These are phyloP conservation scores for Spinus olivaceus DNA, from an alignment of 2,797 vertebrate species.

Conservation along the genomic window DNA sequence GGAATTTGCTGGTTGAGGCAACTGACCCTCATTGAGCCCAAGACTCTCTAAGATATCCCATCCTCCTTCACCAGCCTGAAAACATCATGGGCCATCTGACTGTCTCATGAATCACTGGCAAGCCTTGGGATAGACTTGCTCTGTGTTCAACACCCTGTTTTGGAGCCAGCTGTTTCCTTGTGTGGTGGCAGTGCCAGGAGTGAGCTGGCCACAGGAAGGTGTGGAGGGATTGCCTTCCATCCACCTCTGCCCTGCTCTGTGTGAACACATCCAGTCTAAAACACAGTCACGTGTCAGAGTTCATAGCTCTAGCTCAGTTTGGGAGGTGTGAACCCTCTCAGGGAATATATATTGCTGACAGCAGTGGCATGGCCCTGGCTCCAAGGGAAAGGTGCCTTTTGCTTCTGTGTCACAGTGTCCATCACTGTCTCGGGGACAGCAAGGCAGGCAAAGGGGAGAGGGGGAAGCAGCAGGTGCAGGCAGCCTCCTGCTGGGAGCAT, in stretches of 20 bases:
- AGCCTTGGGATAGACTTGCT: background rate
- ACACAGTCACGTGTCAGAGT: background rate
- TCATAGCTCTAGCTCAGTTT: background rate
- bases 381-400: background rate
- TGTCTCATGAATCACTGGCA: background rate
- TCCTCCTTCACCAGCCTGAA: background rate
- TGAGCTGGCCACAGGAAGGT: rapidly evolving
- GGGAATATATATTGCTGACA: background rate
- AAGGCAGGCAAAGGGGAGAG: background rate
- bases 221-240: background rate
- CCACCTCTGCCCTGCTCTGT: background rate
- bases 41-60: background rate
- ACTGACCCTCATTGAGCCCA: background rate
- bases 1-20: background rate
- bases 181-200: background rate
- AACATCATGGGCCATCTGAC: background rate
- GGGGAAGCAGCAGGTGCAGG: background rate
- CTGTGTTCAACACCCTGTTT: background rate
- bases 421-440: rapidly evolving
- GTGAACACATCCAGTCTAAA: background rate
- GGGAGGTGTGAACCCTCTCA: background rate
- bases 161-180: background rate
- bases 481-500: background rate
- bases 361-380: background rate
- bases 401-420: background rate